A percentile compares a stretch with the other conserved stretches of the same genome.
These are phyloP conservation scores for Heliconius cydno DNA, from an alignment of 2,888 invertebrate species.

Conservation along the genomic window DNA sequence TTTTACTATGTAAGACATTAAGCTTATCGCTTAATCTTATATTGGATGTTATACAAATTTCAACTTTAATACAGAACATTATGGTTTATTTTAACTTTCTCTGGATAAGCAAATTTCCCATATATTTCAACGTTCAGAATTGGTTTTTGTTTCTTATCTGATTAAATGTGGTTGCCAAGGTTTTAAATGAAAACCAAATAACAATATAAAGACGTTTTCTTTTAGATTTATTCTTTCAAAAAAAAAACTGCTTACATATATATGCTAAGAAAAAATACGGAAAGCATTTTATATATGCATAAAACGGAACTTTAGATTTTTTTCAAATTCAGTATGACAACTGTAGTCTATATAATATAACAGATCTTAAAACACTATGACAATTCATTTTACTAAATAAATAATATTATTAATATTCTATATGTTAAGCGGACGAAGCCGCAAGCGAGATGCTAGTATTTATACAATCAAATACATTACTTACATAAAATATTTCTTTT, in stretches of 20 bases:
- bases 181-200: conserved; percentile 18
- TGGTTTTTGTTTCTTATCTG: conserved; percentile 29
- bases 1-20: conserved; percentile 16
- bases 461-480: neutral
- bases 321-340: too few species aligned
- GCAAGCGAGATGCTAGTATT: neutral
- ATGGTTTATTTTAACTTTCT: neutral
- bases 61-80: neutral
- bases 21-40: conserved; percentile 18
- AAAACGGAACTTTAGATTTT: too few species aligned
- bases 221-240: neutral
- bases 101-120: neutral
- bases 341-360: too few species aligned
- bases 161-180: conserved; percentile 31
- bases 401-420: too few species aligned
- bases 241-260: neutral
- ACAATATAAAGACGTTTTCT: conserved; percentile 2
- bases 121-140: neutral
- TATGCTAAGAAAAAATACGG: too few species aligned
- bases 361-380: too few species aligned
- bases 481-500: neutral
- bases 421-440: neutral
- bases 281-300: too few species aligned
- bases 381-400: too few species aligned
- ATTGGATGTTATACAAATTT: neutral